Evolutionary conservation across 2,113 vertebrate species (phyloP).

Genomic region (Parotia lawesii): DNA sequence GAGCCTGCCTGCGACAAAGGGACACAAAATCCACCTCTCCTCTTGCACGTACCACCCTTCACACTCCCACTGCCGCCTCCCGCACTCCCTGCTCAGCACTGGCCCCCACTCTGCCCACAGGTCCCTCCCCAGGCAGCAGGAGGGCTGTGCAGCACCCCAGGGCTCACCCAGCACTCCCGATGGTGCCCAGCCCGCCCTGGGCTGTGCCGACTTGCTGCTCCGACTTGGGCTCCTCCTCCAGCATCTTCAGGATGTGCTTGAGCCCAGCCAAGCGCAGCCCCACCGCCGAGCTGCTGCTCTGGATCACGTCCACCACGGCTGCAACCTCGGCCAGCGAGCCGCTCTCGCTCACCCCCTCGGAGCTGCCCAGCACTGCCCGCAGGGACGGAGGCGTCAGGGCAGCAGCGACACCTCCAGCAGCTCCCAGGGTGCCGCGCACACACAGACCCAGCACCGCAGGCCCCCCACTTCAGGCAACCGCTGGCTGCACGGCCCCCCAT

Average conservation of each 20-base stretch:
- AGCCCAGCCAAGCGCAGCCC: constrained; percentile 77
- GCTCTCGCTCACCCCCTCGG: constrained; percentile 70
- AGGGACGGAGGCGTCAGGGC: not conserved
- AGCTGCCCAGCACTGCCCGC: constrained; percentile 68
- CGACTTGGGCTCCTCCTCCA: constrained; percentile 75
- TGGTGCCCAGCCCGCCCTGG: not conserved
- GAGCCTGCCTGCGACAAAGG: not conserved
- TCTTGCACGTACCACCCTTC: rapidly evolving
- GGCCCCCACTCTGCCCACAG: not conserved
- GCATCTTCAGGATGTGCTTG: constrained; percentile 70
- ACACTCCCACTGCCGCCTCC: not conserved
- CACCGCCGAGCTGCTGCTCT: constrained; percentile 72
- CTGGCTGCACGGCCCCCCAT: rapidly evolving
- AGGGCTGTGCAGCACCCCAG: not conserved
- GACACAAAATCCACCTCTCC: not conserved
- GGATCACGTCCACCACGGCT: constrained; percentile 77
- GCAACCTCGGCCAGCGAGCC: constrained; percentile 72
- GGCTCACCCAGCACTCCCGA: not conserved
- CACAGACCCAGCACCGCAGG: not conserved
- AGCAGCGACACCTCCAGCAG: not conserved
- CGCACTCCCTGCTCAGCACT: rapidly evolving
- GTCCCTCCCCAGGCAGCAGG: not conserved
- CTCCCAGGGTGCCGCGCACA: not conserved
- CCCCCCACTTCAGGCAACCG: not conserved
- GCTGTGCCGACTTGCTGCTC: not conserved